A percentile compares a stretch with the other conserved stretches of the same genome.
These are phyloP conservation scores for Botrylloides violaceus DNA, from an alignment of 23 tunicate species.

Conservation along the genomic window DNA sequence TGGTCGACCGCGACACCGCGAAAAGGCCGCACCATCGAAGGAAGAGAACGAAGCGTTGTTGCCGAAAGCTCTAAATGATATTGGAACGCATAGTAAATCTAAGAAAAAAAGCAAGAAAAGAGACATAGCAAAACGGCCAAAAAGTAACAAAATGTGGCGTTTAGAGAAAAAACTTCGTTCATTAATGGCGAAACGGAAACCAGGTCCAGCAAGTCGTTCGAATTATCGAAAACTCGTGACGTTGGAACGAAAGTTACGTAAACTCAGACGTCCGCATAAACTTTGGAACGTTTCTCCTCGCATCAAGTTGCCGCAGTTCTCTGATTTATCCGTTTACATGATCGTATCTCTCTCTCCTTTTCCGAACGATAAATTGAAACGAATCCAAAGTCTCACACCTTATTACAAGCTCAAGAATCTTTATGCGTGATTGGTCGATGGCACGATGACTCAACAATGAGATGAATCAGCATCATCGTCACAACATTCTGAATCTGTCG, in stretches of 20 bases:
- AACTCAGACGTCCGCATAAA: background rate
- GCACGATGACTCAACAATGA: background rate
- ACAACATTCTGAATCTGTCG: too few species aligned
- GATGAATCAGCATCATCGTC: too few species aligned
- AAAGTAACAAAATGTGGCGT: background rate
- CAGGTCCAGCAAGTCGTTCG: slow-evolving; percentile 68
- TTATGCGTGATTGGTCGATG: background rate
- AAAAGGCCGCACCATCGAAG: background rate
- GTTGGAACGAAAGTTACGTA: background rate
- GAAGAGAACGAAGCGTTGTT: background rate
- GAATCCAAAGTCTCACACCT: background rate
- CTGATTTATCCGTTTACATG: slow-evolving; percentile 8
- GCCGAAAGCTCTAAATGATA: slow-evolving; percentile 3
- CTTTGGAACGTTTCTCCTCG: background rate
- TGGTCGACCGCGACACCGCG: background rate
- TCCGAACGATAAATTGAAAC: slow-evolving; percentile 4
- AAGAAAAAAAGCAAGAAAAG: background rate
- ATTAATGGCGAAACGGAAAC: slow-evolving; percentile 42
- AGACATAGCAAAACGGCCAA: background rate
- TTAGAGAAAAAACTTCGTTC: slow-evolving; percentile 5
- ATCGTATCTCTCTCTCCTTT: slow-evolving; percentile 9
- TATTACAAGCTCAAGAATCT: background rate
- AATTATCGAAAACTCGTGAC: slow-evolving; percentile 20
- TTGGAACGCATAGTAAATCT: background rate
- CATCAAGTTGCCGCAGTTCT: background rate